Base-by-base conservation (phyloP, 2,113 vertebrate species). In the Pseudorhombus dupliciocellatus region DNA sequence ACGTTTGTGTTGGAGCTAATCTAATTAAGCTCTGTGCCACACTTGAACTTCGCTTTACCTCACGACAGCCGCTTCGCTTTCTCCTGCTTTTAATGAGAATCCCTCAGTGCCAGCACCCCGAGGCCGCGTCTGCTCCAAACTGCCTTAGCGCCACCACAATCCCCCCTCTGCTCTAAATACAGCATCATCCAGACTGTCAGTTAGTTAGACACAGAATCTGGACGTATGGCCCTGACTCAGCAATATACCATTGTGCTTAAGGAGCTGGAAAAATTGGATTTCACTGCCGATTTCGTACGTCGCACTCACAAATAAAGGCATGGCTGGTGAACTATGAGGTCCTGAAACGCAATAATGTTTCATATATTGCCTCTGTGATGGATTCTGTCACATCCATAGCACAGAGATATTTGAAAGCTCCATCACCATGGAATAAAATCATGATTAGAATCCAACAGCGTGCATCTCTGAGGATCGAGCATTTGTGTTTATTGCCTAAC, bases 371-470 rank as follows among this genome's bases (percentile, higher is more conserved):
- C 60, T 52, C 54, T 59, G 58, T 44, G 54, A 66, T 73, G 64
- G 76, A 85, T 74, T 80, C 61, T 86, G 80, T 81, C 74, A 84
- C 59, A 73, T 77, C 67, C 50, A 34, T 21, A 51, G 64, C 40
- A 16, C 21, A 16, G 40, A 25, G 34, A 53, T 26, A 30, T 77
- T 65, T 7, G 6, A 46, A 64, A 73, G 31, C 53, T 55, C 25
- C 63, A 75, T 72, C 51, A 51, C n/a, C 1, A 20, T 56, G 37
- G 77, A 60, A 74, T 71, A 2, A 37, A 37, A 37, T 16, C 40
- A 44, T 15, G 69, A 57, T 79, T 74, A 62, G 7, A 63, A 11
- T 22, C 50, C 22, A 46, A 42, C 59, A 64, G 56, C 56, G 82
- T 66, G 61, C 57, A 79, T 77, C 34, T 24, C 63, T 46, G 15